These are phyloP conservation scores for Cylloceria caligata DNA, from an alignment of 2,888 invertebrate species.

Conservation along the genomic window DNA sequence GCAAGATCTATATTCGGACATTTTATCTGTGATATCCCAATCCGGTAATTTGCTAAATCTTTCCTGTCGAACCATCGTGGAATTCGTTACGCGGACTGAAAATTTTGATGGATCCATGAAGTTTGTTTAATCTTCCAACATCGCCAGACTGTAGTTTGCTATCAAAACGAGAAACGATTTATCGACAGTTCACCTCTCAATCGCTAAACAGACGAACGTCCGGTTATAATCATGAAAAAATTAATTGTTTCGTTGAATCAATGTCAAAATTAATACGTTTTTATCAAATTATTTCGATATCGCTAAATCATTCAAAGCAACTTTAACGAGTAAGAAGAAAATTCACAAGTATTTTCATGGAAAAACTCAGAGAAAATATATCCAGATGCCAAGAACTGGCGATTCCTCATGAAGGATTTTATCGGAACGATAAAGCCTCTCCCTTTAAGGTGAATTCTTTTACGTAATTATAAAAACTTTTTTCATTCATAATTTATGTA, in stretches of 20 bases:
- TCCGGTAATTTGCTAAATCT: constrained; percentile 51
- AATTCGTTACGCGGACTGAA: constrained; percentile 58
- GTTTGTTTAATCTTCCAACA: constrained; percentile 7
- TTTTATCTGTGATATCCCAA: constrained; percentile 1
- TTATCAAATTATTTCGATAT: background rate
- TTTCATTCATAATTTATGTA: too few species aligned
- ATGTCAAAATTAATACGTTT: constrained; percentile 45
- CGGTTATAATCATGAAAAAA: background rate
- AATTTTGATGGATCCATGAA: constrained; percentile 65
- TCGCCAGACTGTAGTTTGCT: background rate
- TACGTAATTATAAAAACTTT: background rate
- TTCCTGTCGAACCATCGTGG: constrained; percentile 55
- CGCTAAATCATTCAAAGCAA: background rate
- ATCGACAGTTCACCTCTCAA: background rate
- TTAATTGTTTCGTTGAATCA: constrained; percentile 28
- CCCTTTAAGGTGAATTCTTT: constrained; percentile 62
- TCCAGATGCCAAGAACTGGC: constrained; percentile 68
- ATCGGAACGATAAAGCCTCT: constrained; percentile 52
- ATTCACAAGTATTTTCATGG: constrained; percentile 68
- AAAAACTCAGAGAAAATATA: constrained; percentile 21
- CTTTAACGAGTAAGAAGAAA: background rate
- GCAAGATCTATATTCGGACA: constrained; percentile 12
- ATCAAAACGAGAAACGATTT: constrained; percentile 4
- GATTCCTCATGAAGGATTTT: constrained; percentile 68
- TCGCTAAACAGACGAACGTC: constrained; percentile 46